These are phyloP conservation scores for Tetrapedia diversipes DNA, from an alignment of 2,888 invertebrate species.

Conservation along the genomic window DNA sequence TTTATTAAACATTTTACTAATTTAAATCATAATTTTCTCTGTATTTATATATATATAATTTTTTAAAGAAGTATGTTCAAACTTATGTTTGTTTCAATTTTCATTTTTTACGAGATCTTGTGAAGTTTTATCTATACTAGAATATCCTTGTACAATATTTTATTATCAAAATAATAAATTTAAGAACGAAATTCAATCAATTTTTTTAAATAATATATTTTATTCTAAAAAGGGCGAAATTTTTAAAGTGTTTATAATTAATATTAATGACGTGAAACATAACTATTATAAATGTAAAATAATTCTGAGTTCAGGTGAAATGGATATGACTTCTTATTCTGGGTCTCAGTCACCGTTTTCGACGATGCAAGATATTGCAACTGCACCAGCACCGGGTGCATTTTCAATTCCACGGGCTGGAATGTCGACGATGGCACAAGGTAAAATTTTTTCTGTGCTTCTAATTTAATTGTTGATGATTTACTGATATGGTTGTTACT, in stretches of 20 bases:
- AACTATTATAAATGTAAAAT: not conserved
- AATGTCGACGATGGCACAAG: conserved; percentile 27
- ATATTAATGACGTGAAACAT: not conserved
- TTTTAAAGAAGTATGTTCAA: too few species aligned
- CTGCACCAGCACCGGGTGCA: conserved; percentile 39
- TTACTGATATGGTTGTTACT: not conserved
- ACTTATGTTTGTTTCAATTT: too few species aligned
- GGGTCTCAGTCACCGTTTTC: conserved; percentile 8
- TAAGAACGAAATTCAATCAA: not conserved
- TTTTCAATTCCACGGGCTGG: conserved; percentile 13
- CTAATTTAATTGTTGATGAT: not conserved
- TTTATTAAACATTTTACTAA: too few species aligned
- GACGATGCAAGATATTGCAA: conserved; percentile 28
- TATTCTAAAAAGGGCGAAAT: not conserved
- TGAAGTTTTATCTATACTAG: too few species aligned
- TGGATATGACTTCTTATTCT: conserved; percentile 24
- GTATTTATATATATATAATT: too few species aligned
- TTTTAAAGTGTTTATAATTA: not conserved
- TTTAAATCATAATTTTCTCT: too few species aligned
- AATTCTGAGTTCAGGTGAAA: conserved; percentile 20
- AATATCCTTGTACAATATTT: too few species aligned
- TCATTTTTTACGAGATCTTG: too few species aligned
- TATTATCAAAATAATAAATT: not conserved
- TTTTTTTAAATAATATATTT: not conserved
- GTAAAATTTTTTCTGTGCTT: conserved; percentile 25